Evolutionary conservation across 2,113 vertebrate species (phyloP), one percentile per base, ranked within the genome.

Genomic region (Connochaetes taurinus): DNA sequence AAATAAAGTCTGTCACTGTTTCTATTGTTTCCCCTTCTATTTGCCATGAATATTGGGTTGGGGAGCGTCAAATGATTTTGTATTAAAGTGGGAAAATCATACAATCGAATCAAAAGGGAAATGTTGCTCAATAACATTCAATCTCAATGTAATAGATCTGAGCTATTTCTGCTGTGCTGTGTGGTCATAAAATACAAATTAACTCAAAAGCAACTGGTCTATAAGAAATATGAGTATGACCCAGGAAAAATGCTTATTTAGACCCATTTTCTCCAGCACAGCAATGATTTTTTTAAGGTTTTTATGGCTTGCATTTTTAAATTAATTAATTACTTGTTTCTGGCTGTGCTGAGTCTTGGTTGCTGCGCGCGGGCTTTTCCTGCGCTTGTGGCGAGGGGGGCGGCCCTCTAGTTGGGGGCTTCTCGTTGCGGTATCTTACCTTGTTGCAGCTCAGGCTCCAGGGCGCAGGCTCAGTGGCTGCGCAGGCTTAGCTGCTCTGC

Each of bases 161-260:
- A 55, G 17, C 27, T 15, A 2, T 57, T 85, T 57, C 45, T 64
- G 78, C 23, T 13, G 14, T 0, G 1, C 15, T 0, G 31, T 40
- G 25, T 9, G 43, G 7, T 27, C 25, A 3, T 14, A 21, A 45
- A 31, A 36, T 10, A 55, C 17, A 47, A 8, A 71, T 10, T 6
- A 57, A 82, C 40, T 33, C 67, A 15, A 25, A 43, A n/a, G 52
- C 17, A 9, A 0, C 1, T 27, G 10, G 58, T 15, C 33, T 27
- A 13, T 58, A 31, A 71, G 19, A 2, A 25, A 2, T 1, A 1
- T 40, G 10, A 36, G 71, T 2, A 7, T 2, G 23, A 4, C 31
- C 1, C 7, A 12, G 27, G 55, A 12, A 55, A 12, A 3, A 8
- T n/a, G 36, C 47, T 52, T 14, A 3, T 29, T 25, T 1, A 43